These are phyloP conservation scores for Physocephala rufipes DNA, from an alignment of 2,888 invertebrate species.

Conservation along the genomic window DNA sequence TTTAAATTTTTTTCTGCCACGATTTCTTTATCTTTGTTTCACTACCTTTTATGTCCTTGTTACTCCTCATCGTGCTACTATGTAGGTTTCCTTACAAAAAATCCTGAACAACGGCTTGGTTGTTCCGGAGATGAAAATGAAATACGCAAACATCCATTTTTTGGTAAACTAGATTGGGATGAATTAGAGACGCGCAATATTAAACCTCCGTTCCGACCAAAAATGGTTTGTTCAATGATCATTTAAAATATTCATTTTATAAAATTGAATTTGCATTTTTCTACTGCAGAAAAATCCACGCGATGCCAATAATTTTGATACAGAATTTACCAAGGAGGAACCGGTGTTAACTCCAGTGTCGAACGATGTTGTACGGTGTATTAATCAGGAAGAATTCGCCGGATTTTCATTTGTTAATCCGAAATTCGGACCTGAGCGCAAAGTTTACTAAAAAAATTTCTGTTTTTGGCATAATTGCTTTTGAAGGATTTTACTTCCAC, in stretches of 20 bases:
- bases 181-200: slow-evolving; percentile 89
- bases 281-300: slow-evolving; percentile 71
- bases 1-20: too few relatives aligned
- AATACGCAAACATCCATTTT: slow-evolving; percentile 90
- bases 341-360: slow-evolving; percentile 95
- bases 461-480: not conserved
- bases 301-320: slow-evolving; percentile 98
- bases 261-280: slow-evolving; percentile 26
- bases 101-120: slow-evolving; percentile 91
- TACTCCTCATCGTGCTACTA: too few relatives aligned
- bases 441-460: slow-evolving; percentile 58
- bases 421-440: slow-evolving; percentile 74
- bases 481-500: slow-evolving; percentile 25
- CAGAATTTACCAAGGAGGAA: slow-evolving; percentile 99
- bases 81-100: slow-evolving; percentile 97
- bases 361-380: slow-evolving; percentile 86
- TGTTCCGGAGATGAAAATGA: slow-evolving; percentile 78
- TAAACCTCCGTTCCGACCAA: slow-evolving; percentile 97
- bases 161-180: slow-evolving; percentile 96
- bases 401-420: slow-evolving; percentile 97
- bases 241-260: too few relatives aligned
- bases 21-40: not conserved
- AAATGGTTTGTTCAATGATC: slow-evolving; percentile 78
- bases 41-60: too few relatives aligned
- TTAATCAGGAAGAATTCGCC: slow-evolving; percentile 96